Percentiles rank a stretch among this genome's conserved stretches.
Conservation (phyloP, 2,888 invertebrate species). For the Lepidonotus clava region DNA sequence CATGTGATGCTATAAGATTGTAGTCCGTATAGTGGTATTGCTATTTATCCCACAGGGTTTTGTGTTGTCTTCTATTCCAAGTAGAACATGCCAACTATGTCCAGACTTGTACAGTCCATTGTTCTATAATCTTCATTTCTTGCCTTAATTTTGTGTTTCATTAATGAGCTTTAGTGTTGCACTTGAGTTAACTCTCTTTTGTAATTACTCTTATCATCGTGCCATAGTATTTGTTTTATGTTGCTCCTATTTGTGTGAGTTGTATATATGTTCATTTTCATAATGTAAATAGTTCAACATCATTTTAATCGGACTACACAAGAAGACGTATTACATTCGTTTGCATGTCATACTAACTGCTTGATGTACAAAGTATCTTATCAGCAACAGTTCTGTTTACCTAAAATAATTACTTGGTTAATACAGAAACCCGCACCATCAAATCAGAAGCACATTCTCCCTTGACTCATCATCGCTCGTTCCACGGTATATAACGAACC, state of each 20-base stretch:
- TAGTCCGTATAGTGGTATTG: neutral
- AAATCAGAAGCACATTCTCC: neutral
- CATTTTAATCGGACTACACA: neutral
- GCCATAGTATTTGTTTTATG: constrained; percentile 14
- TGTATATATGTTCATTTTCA: neutral
- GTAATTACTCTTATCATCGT: constrained; percentile 19
- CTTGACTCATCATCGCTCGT: neutral
- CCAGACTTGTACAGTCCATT: constrained; percentile 12
- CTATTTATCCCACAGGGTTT: neutral
- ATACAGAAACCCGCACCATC: neutral
- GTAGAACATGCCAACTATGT: neutral
- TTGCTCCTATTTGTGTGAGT: neutral
- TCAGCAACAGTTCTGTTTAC: no score
- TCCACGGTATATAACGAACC: neutral
- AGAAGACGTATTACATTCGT: neutral
- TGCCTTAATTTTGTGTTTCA: neutral
- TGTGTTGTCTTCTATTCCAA: neutral
- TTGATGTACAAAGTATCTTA: neutral
- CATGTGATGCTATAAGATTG: no score
- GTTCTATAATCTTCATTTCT: no score
- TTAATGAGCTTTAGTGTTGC: constrained; percentile 30
- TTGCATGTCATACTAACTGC: constrained; percentile 28
- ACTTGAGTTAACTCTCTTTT: constrained; percentile 40
- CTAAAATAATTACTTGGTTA: neutral
- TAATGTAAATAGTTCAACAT: neutral